phyloP scores from a whole-genome alignment of 2,113 vertebrate genomes.

The Phalacrocorax aristotelis region DNA sequence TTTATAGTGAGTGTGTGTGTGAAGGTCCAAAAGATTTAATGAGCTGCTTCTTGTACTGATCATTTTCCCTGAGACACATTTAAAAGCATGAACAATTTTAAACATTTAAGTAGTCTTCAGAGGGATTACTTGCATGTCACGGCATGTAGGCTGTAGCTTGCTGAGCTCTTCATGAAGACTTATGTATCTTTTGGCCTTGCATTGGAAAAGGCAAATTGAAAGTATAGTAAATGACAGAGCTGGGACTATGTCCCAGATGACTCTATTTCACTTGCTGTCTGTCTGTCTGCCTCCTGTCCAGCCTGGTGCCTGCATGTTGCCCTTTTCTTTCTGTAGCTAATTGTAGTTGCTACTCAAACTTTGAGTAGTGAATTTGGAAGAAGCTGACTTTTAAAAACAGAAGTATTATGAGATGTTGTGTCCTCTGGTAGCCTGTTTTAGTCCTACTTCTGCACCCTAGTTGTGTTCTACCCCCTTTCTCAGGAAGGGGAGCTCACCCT shows the following conservation, averaged over 20 bases:
- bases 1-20: rapidly evolving
- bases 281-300: background rate
- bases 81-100: background rate
- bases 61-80: background rate
- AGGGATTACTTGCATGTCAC: slow-evolving; percentile 23
- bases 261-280: background rate
- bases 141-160: background rate
- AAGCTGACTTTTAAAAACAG: background rate
- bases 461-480: background rate
- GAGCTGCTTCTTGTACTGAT: background rate
- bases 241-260: background rate
- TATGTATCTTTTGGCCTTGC: slow-evolving; percentile 6
- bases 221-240: background rate
- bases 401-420: background rate
- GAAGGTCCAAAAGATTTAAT: background rate
- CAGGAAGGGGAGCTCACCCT: background rate
- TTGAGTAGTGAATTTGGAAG: background rate
- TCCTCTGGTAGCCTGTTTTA: background rate
- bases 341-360: background rate
- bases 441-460: background rate
- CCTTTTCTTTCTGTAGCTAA: background rate
- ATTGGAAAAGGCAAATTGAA: background rate
- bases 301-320: background rate
- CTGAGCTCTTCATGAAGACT: background rate
- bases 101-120: slow-evolving; percentile 10